Percentiles rank a stretch among this genome's conserved stretches.
phyloP scores from a whole-genome alignment of 2,113 vertebrate genomes.

The Colinus virginianus region DNA sequence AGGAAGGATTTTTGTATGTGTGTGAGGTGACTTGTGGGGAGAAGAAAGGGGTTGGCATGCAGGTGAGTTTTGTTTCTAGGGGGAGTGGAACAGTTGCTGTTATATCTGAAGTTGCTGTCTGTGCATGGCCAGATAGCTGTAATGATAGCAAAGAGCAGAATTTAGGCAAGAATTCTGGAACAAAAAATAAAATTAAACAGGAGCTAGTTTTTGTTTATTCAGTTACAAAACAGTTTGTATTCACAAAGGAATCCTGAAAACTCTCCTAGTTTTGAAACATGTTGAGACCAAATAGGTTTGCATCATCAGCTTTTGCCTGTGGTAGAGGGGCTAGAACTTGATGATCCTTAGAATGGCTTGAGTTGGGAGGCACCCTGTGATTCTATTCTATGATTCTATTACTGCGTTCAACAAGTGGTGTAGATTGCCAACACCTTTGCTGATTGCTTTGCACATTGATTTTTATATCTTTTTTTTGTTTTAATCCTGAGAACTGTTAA shows the following conservation, averaged over 20 bases:
- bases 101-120: neutral
- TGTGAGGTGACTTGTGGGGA: neutral
- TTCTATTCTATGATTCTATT: no score
- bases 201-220: neutral
- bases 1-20: neutral
- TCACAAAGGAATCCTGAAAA: neutral
- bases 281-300: neutral
- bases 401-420: neutral
- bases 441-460: neutral
- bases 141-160: neutral
- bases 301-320: neutral
- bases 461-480: neutral
- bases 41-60: rapidly evolving
- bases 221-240: neutral
- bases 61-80: neutral
- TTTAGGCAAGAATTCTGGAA: neutral
- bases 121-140: neutral
- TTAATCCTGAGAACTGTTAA: neutral
- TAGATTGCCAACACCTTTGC: neutral
- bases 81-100: neutral
- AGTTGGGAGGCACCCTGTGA: no score
- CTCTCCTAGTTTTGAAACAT: no score
- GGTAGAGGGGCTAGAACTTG: no score
- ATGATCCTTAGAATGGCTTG: no score
- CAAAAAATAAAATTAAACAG: neutral